phyloP scores from a whole-genome alignment of 2,888 invertebrate genomes.

The Parnassius glacialis region DNA sequence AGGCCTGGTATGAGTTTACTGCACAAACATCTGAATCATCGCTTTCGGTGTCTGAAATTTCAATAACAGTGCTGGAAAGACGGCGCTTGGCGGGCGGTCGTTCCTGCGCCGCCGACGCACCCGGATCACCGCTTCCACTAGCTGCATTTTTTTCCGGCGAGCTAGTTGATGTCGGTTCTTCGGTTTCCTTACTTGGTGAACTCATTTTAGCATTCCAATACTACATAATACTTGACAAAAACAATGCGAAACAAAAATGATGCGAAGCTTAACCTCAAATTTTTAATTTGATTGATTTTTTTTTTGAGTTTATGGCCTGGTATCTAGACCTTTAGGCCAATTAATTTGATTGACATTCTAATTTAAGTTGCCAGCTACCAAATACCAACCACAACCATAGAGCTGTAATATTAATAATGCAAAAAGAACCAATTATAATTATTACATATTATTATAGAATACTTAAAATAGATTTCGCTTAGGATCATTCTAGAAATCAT shows the following conservation, averaged over 20 bases:
- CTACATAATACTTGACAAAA: slow-evolving; percentile 73
- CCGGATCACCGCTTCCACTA: slow-evolving; percentile 39
- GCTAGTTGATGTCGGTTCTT: slow-evolving; percentile 60
- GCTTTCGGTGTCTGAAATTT: slow-evolving; percentile 74
- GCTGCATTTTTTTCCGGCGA: slow-evolving; percentile 42
- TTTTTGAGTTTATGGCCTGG: too few species aligned
- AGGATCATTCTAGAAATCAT: too few species aligned
- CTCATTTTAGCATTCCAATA: slow-evolving; percentile 59
- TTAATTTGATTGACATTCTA: too few species aligned
- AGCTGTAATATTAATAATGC: too few species aligned
- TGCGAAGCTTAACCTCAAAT: slow-evolving; percentile 73
- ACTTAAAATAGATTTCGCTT: too few species aligned
- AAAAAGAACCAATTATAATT: too few species aligned
- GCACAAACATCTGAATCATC: slow-evolving; percentile 78
- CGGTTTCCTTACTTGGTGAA: slow-evolving; percentile 64
- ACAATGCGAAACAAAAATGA: slow-evolving; percentile 63
- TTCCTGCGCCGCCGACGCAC: slow-evolving; percentile 37
- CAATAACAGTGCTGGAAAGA: slow-evolving; percentile 60
- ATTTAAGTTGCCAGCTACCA: too few species aligned
- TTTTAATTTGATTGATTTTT: slow-evolving; percentile 47
- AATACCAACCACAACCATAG: too few species aligned
- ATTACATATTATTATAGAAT: too few species aligned
- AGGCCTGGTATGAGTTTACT: slow-evolving; percentile 73
- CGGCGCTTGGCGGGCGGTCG: slow-evolving; percentile 70
- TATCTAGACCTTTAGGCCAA: too few species aligned